Conservation (phyloP, 2,888 invertebrate species). For the Coleophora deauratella region DNA sequence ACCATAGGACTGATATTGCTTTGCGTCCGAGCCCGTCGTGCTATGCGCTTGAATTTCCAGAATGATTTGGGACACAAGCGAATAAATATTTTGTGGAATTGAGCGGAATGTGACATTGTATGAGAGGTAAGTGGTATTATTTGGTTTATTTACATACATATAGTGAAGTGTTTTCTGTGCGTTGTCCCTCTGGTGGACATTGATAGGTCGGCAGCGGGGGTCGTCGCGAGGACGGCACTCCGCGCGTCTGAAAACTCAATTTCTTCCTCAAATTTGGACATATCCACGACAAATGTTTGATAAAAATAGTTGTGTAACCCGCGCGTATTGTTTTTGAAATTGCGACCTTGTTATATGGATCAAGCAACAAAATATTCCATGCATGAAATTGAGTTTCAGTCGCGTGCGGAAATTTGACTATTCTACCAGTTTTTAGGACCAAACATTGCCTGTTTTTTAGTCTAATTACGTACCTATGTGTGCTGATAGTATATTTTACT, state of each 20-base stretch:
- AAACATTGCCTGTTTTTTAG: background rate
- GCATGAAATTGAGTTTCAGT: conserved; percentile 11
- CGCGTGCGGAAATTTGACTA: background rate
- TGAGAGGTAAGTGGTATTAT: conserved; percentile 62
- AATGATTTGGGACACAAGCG: conserved; percentile 64
- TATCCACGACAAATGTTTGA: conserved; percentile 20
- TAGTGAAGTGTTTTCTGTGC: conserved; percentile 25
- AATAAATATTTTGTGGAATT: conserved; percentile 66
- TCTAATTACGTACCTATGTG: no score
- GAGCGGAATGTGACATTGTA: conserved; percentile 75
- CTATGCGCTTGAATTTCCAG: conserved; percentile 67
- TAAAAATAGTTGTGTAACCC: conserved; percentile 53
- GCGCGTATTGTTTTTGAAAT: conserved; percentile 40
- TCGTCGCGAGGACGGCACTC: conserved; percentile 25
- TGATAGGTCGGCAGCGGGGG: conserved; percentile 36
- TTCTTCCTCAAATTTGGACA: conserved; percentile 21
- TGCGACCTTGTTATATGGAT: conserved; percentile 32
- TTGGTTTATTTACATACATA: conserved; percentile 61
- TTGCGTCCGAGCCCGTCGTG: conserved; percentile 65
- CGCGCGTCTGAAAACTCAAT: conserved; percentile 31
- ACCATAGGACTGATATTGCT: conserved; percentile 70
- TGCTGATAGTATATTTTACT: no score
- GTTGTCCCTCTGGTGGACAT: conserved; percentile 45
- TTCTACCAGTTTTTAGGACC: background rate
- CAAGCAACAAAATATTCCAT: conserved; percentile 26